A percentile compares a stretch with the other conserved stretches of the same genome.
phyloP scores from a whole-genome alignment of 2,888 invertebrate genomes.

The Myopa testacea region DNA sequence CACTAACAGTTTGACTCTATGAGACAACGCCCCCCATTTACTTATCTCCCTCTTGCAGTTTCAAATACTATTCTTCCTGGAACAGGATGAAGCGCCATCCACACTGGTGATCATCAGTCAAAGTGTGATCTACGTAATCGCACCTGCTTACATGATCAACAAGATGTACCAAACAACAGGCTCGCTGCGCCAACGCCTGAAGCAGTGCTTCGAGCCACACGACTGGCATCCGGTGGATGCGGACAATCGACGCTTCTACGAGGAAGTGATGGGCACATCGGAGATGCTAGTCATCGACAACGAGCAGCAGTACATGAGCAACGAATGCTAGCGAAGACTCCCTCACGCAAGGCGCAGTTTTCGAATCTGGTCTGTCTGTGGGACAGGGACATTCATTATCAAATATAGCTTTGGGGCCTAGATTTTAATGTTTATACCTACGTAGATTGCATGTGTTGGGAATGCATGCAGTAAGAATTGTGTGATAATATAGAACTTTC shows the following conservation, averaged over 20 bases:
- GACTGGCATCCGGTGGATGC: conserved; percentile 67
- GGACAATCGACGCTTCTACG: conserved; percentile 63
- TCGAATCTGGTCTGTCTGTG: neutral
- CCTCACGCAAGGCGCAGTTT: neutral
- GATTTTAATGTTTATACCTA: neutral
- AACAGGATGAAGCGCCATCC: conserved; percentile 45
- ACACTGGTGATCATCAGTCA: conserved; percentile 54
- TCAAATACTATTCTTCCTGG: conserved; percentile 47
- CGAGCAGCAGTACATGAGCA: conserved; percentile 39
- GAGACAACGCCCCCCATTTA: neutral
- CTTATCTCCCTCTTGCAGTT: conserved; percentile 32
- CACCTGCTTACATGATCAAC: conserved; percentile 59
- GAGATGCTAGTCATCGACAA: conserved; percentile 62
- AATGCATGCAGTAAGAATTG: conserved; percentile 10
- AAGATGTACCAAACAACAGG: conserved; percentile 61
- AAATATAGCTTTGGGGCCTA: neutral
- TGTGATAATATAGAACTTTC: conserved; percentile 28
- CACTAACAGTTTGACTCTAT: neutral
- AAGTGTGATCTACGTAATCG: conserved; percentile 55
- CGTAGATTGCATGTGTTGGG: neutral
- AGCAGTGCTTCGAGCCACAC: conserved; percentile 63
- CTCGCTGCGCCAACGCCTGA: conserved; percentile 56
- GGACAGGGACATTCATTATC: neutral
- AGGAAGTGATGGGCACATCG: conserved; percentile 64
- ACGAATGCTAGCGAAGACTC: conserved; percentile 22